Evolutionary conservation across 64 coral and sea anemone species (phyloP), one percentile per base, ranked within the genome.

Genomic region (Porites lutea): DNA sequence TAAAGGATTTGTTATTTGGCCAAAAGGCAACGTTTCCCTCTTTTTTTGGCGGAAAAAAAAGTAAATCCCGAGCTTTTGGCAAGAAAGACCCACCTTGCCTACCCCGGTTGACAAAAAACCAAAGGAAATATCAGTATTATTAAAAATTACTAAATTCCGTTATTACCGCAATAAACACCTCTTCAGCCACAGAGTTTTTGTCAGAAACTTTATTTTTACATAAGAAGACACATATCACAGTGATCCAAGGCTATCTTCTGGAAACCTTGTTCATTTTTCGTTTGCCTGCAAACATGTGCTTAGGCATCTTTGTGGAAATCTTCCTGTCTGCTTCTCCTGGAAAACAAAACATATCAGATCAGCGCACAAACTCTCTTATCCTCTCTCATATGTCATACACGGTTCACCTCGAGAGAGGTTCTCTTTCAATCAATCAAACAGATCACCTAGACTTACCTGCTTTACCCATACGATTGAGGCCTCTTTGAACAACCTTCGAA

Each of bases 251-350:
- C 15, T 93, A 96, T 96, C 94, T 82, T 72, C 94, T 79, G 44
- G 70, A 19, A 50, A 91, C 88, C 80, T 96, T 96, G 59, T 90
- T 91, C 18, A 65, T 77, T 83, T 96, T 96, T 76, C 94, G 65
- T 96, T 96, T 96, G 11, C 94, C 94, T 57, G 88, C 89, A 69
- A 96, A 96, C 50, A 96, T 63, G 55, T 96, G 94, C 92, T 96
- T 92, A 0, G 94, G 90, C 94, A 96, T 96, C 86, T 93, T 96
- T 20, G 94, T 96, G 47, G 68, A 69, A 77, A 93, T 96, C 85
- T 92, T 88, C 19, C 94, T 65, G 49, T 96, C 94, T 60, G 90
- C 90, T 59, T 92, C 94, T 23, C 94, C 94, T 96, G 59, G 13
- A 60, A 51, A 46, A 90, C 67, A 48, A 23, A 76, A 46, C 57